Percentiles rank a stretch among this genome's conserved stretches.
phyloP scores from a whole-genome alignment of 1,140 invertebrate species.

The Aphelenchoides besseyi region DNA sequence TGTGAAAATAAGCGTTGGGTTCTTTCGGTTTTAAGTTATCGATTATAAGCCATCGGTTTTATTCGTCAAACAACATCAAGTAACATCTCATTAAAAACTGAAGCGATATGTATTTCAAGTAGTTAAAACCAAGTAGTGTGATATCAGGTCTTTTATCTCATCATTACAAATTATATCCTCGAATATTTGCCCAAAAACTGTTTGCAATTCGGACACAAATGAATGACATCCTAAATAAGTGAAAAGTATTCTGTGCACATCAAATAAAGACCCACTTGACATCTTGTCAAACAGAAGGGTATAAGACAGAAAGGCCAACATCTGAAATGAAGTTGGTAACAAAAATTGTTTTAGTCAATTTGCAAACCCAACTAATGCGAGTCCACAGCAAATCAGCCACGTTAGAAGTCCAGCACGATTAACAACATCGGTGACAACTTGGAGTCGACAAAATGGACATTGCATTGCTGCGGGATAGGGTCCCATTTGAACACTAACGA shows the following conservation, averaged over 20 bases:
- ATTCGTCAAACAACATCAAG: no score
- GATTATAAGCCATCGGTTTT: no score
- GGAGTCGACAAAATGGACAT: not conserved
- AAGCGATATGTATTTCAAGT: no score
- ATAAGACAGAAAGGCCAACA: not conserved
- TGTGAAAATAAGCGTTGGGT: no score
- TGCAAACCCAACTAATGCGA: no score
- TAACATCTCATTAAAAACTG: no score
- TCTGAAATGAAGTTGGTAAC: no score
- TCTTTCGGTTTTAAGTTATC: no score
- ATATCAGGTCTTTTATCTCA: no score
- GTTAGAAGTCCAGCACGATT: not conserved
- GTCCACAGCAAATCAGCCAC: conserved; percentile 3
- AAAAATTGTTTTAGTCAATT: no score
- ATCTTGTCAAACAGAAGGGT: not conserved
- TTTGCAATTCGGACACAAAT: not conserved
- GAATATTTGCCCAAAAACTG: not conserved
- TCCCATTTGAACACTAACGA: not conserved
- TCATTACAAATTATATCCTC: not conserved
- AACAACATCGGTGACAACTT: not conserved
- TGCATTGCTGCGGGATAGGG: not conserved
- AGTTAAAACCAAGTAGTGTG: no score
- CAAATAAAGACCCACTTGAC: not conserved
- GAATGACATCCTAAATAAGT: not conserved
- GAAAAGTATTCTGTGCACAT: no score